Base-by-base conservation (phyloP, 2,797 vertebrate genomes). In the Scomberomorus guttatus region DNA sequence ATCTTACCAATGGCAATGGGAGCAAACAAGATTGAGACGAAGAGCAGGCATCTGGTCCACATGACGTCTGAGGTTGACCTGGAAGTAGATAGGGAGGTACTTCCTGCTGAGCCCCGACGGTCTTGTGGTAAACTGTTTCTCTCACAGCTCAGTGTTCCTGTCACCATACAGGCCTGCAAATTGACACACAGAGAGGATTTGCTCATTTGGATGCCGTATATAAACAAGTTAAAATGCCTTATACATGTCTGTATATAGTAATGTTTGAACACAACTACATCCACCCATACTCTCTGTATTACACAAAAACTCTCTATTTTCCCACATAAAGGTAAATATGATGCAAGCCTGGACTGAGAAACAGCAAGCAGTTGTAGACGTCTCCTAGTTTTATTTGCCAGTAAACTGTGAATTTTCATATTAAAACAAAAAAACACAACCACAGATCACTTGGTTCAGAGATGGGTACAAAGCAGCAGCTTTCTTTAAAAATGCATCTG, bases 41-140 rank as follows among this genome's bases (percentile, higher is more conserved):
- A 95, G 72, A 98, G 94, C 77, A 97, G 95, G 95, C 96, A 96
- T 95, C 96, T 93, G 94, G 95, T 94, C 97, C 97, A 96, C 98
- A 99, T 98, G 97, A 95, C 96, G 95, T 89, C 93, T 76, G 86
- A 88, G 75, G 88, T 87, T 93, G 92, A 94, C 94, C 93, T 90
- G 93, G 91, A 93, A 92, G 92, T 75, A 80, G 83, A 84, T 79
- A 72, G 37, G 77, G 86, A 46, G 77, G 80, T 79, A 82, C 92
- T 93, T 94, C 94, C 93, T 87, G 90, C 86, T 80, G 92, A 87
- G 90, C 88, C 88, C 90, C 89, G 89, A 84, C 85, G 60, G 74
- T 81, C 81, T 80, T 51, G 83, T 85, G 87, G 84, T 18, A 84
- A 90, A 91, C 88, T 80, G 89, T 81, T 93, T 78, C 75, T 75